phyloP scores from a whole-genome alignment of 2,797 vertebrate species.

The Chloroceryle amazona region DNA sequence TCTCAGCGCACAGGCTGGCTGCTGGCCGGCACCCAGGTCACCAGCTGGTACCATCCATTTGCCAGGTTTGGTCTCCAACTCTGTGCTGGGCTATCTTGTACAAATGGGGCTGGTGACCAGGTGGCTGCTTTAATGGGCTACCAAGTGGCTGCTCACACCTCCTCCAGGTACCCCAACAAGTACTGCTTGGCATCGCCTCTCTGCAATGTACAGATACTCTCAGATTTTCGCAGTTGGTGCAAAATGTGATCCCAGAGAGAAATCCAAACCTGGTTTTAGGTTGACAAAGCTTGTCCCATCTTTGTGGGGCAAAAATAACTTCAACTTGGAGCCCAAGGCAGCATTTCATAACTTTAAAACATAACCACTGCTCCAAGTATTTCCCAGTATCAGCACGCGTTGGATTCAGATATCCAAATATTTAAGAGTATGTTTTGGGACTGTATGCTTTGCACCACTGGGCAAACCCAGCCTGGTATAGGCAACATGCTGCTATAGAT shows the following conservation, averaged over 20 bases:
- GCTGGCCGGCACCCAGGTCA: neutral
- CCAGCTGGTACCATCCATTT: neutral
- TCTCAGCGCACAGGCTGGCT: neutral
- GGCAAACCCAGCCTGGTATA: neutral
- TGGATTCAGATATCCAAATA: neutral
- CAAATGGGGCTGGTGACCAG: neutral
- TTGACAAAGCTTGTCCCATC: neutral
- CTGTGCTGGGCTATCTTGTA: accelerated
- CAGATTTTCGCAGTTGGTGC: accelerated
- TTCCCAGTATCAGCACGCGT: neutral
- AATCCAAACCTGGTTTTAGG: neutral
- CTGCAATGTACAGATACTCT: accelerated
- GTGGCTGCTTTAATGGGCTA: neutral
- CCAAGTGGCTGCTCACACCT: neutral
- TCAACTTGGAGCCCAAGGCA: neutral
- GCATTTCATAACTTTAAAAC: neutral
- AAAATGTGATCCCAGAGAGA: neutral
- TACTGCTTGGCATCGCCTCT: neutral
- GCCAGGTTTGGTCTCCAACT: accelerated
- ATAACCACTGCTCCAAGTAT: neutral
- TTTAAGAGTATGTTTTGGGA: neutral
- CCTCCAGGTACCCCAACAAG: neutral
- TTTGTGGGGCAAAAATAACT: neutral
- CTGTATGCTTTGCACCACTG: neutral
- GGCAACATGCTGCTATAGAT: neutral